These are phyloP conservation scores for Marcusenius ussheri DNA, from an alignment of 2,113 vertebrate genomes.

Conservation along the genomic window DNA sequence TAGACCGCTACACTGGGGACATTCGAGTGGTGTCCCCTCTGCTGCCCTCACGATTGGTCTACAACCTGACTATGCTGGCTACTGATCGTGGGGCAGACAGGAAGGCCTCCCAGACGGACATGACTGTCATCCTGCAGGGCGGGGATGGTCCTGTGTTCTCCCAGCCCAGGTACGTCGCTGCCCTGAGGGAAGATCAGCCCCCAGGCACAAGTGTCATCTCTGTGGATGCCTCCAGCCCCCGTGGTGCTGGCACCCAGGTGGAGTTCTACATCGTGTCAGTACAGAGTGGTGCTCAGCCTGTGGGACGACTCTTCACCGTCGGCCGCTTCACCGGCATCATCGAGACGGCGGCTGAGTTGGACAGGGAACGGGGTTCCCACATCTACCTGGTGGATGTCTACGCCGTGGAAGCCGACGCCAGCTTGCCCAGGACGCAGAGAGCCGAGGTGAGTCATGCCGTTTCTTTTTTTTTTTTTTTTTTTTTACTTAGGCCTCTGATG, in stretches of 20 bases:
- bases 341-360: conserved; percentile 86
- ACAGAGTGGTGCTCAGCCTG: conserved; percentile 70
- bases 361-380: conserved; percentile 83
- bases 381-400: conserved; percentile 92
- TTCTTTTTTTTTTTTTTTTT: too few species aligned
- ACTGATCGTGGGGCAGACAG: conserved; percentile 82
- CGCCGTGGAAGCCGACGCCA: conserved; percentile 79
- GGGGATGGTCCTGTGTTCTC: conserved; percentile 83
- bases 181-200: conserved; percentile 88
- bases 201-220: conserved; percentile 87
- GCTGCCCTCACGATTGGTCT: conserved; percentile 76
- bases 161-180: conserved; percentile 88
- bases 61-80: conserved; percentile 82
- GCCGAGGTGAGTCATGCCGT: conserved; percentile 73
- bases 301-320: conserved; percentile 86
- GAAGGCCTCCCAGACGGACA: conserved; percentile 76
- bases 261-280: conserved; percentile 92
- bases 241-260: conserved; percentile 70
- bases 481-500: neutral
- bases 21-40: conserved; percentile 78
- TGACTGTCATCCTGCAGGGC: conserved; percentile 85
- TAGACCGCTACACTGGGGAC: conserved; percentile 91
- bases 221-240: conserved; percentile 75
- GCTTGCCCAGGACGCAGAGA: conserved; percentile 78
- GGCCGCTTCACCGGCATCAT: conserved; percentile 79